Conservation (phyloP, 2,888 invertebrate genomes). For the Syritta pipiens region DNA sequence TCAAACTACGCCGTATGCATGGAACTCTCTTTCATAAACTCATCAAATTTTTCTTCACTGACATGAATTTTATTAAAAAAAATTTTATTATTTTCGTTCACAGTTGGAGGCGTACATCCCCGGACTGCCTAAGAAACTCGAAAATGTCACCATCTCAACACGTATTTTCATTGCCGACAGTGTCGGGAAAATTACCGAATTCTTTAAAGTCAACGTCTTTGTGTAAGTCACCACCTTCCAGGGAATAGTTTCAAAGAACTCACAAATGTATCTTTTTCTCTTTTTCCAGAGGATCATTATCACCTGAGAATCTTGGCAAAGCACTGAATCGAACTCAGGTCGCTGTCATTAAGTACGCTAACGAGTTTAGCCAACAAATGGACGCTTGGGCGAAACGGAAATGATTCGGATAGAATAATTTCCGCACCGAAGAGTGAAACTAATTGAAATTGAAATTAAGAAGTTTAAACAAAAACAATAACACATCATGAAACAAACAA, state of each 20-base stretch:
- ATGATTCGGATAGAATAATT: constrained; percentile 79
- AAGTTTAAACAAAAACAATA: constrained; percentile 52
- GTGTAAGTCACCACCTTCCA: constrained; percentile 82
- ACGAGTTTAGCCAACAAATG: constrained; percentile 89
- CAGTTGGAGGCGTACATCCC: constrained; percentile 87
- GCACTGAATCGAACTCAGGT: constrained; percentile 85
- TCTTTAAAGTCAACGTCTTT: constrained; percentile 87
- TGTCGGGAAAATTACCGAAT: constrained; percentile 81
- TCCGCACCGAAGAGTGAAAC: constrained; percentile 44
- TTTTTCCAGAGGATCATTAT: constrained; percentile 86
- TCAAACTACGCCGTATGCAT: constrained; percentile 14
- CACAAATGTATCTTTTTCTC: background rate
- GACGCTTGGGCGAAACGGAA: constrained; percentile 86
- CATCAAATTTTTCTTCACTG: background rate
- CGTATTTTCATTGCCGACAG: constrained; percentile 80
- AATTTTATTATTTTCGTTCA: constrained; percentile 64
- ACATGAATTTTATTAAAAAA: background rate
- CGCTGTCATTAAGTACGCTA: constrained; percentile 85
- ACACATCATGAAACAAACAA: constrained; percentile 52
- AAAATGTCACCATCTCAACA: constrained; percentile 80
- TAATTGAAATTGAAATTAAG: constrained; percentile 51
- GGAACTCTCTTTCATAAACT: no score
- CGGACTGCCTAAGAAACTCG: constrained; percentile 84
- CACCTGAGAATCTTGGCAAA: constrained; percentile 87
- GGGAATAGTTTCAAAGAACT: background rate